A percentile compares a stretch with the other conserved stretches of the same genome.
These are phyloP conservation scores for Dasyprocta punctata DNA, from an alignment of 2,113 vertebrate species.

Conservation along the genomic window DNA sequence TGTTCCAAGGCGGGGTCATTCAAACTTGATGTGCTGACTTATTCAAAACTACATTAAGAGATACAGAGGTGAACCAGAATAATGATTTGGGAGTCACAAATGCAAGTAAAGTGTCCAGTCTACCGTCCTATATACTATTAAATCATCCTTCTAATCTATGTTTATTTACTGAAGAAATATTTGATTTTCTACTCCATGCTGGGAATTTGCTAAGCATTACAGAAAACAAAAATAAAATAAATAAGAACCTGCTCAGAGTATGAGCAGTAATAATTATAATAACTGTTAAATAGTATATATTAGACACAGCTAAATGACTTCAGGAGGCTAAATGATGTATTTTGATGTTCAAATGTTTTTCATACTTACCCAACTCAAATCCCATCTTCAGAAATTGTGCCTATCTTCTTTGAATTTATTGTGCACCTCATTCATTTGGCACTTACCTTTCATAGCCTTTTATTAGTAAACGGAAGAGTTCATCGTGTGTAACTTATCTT, in stretches of 20 bases:
- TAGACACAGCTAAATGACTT: background rate
- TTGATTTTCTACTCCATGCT: background rate
- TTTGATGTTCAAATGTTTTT: background rate
- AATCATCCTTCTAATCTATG: background rate
- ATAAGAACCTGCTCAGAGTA: background rate
- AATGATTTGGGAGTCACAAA: background rate
- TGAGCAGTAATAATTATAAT: background rate
- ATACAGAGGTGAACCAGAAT: background rate
- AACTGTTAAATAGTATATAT: background rate
- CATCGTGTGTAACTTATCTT: background rate
- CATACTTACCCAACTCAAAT: background rate
- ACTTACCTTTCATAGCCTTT: background rate
- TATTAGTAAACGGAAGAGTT: background rate
- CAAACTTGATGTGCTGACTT: background rate
- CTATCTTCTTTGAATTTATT: background rate
- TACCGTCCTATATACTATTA: background rate
- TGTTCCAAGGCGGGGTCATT: background rate
- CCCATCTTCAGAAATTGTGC: background rate
- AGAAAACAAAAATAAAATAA: background rate
- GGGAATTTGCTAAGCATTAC: conserved; percentile 18
- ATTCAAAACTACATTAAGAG: conserved; percentile 20
- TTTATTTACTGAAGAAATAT: background rate
- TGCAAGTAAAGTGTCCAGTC: background rate
- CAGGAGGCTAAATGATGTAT: conserved; percentile 1
- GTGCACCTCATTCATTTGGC: background rate